A percentile compares a stretch with the other conserved stretches of the same genome.
Conservation (phyloP, 2,113 vertebrate genomes). For the Tursiops truncatus region DNA sequence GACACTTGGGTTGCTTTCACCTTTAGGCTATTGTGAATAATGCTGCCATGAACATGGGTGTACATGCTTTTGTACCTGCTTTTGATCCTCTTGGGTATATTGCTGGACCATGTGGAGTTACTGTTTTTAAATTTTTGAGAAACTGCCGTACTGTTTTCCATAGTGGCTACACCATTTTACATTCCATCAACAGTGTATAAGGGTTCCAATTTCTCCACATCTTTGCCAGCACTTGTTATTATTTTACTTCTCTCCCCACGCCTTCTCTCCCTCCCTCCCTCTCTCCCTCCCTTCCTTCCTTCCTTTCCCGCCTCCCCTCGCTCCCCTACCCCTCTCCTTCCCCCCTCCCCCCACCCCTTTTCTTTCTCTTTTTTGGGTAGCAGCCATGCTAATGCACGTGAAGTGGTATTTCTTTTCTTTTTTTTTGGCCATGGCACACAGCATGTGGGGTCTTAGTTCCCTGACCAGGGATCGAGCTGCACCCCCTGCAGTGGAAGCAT, state of each 20-base stretch:
- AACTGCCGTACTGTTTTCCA: neutral
- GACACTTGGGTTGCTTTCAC: neutral
- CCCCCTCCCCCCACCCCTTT: rapidly evolving
- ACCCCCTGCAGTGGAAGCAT: too few species aligned
- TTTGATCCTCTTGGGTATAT: neutral
- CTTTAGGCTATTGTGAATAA: neutral
- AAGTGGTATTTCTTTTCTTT: neutral
- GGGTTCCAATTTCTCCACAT: neutral
- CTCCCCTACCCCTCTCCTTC: rapidly evolving
- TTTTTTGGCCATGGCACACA: too few species aligned
- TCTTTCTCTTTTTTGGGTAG: neutral
- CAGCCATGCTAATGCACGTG: neutral
- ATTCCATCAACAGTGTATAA: neutral
- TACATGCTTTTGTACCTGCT: neutral
- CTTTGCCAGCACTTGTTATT: neutral
- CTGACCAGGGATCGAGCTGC: too few species aligned
- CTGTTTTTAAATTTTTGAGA: neutral
- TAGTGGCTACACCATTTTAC: neutral
- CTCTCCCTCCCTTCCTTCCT: neutral
- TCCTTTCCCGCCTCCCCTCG: rapidly evolving
- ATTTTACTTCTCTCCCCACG: neutral
- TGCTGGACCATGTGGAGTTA: neutral
- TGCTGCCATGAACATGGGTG: rapidly evolving
- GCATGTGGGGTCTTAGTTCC: too few species aligned
- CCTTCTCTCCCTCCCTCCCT: neutral